Percentiles rank a stretch among this genome's conserved stretches.
Conservation (phyloP, 2,797 vertebrate genomes). For the Urosaurus nigricauda region DNA sequence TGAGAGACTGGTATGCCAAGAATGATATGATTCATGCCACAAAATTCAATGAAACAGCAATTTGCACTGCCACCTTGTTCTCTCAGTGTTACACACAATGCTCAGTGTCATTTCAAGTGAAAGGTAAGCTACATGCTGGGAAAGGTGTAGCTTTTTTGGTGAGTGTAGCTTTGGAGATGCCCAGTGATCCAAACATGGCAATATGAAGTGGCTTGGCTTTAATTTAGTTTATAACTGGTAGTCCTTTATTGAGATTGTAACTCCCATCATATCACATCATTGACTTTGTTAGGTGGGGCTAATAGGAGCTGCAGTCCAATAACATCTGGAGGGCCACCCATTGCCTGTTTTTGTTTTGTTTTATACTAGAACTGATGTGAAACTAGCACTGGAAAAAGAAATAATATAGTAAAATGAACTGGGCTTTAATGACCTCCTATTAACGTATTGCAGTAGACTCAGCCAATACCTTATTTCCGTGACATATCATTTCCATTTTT, state of each 20-base stretch:
- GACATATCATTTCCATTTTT: not conserved
- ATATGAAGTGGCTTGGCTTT: not conserved
- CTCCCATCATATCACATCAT: not conserved
- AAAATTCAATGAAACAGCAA: conserved; percentile 14
- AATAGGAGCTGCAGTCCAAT: not conserved
- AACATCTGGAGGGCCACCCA: not conserved
- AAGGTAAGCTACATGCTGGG: not conserved
- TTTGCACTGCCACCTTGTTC: conserved; percentile 27
- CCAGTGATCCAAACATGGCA: not conserved
- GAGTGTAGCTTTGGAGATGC: not conserved
- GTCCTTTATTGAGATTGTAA: not conserved
- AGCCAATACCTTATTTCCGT: not conserved
- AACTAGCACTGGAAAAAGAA: conserved; percentile 1
- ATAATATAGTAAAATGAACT: not conserved
- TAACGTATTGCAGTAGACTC: not conserved
- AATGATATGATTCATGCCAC: conserved; percentile 28
- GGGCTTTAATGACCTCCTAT: not conserved
- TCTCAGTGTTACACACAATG: conserved; percentile 8
- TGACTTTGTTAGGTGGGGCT: not conserved
- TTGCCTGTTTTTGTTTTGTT: not conserved
- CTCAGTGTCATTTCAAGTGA: not conserved
- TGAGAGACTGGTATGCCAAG: not conserved
- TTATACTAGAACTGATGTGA: not conserved
- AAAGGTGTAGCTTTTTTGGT: not conserved
- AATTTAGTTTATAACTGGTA: not conserved